phyloP scores from a whole-genome alignment of 2,888 invertebrate species.

The Folsomia candida region DNA sequence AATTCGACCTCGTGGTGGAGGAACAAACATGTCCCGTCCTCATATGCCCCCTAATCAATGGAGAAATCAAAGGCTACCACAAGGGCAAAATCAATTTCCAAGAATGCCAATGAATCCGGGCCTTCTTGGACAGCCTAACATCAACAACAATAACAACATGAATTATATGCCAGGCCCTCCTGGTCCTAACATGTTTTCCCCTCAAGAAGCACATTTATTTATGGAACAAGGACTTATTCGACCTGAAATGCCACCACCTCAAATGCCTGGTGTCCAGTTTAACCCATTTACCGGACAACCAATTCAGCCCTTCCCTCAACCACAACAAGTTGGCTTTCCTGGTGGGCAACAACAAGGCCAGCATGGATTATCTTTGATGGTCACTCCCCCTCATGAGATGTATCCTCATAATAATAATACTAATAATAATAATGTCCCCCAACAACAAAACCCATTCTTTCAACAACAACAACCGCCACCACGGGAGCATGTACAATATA shows the following conservation, averaged over 20 bases:
- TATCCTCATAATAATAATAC: slow-evolving; percentile 14
- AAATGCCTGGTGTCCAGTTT: neutral
- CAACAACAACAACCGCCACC: slow-evolving; percentile 20
- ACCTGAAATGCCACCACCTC: neutral
- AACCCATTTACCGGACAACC: neutral
- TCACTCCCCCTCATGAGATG: slow-evolving; percentile 14
- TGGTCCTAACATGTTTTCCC: slow-evolving; percentile 21
- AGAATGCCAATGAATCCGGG: neutral
- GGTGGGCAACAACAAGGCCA: neutral
- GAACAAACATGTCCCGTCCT: neutral
- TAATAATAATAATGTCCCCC: neutral
- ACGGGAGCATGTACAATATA: slow-evolving; percentile 15
- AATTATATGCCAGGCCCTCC: neutral
- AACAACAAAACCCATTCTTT: slow-evolving; percentile 13
- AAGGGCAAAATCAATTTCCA: neutral
- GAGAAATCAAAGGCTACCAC: neutral
- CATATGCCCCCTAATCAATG: neutral
- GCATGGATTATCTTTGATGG: too few species aligned
- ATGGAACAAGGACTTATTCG: neutral
- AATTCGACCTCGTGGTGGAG: neutral
- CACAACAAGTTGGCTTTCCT: neutral
- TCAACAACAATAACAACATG: neutral
- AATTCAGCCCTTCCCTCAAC: too few species aligned
- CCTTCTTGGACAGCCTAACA: neutral
- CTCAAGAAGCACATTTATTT: slow-evolving; percentile 13